Conservation (phyloP, 2,797 vertebrate species). For the Macropodus opercularis region DNA sequence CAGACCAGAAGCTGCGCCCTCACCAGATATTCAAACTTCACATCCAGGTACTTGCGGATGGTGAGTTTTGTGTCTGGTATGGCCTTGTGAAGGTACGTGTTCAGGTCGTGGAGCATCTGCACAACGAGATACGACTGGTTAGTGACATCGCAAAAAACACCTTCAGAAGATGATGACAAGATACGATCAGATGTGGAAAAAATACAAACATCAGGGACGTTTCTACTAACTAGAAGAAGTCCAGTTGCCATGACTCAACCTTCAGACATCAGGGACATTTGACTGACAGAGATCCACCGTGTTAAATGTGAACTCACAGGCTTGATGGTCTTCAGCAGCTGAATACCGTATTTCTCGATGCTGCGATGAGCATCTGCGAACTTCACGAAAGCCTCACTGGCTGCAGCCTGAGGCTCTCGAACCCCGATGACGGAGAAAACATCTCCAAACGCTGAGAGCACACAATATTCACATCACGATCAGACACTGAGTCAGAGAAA, state of each 20-base stretch:
- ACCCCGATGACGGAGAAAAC: conserved; percentile 98
- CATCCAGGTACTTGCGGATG: conserved; percentile 98
- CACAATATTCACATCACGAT: neutral
- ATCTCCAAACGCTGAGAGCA: conserved; percentile 91
- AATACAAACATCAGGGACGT: too few species aligned
- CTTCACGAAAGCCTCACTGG: conserved; percentile 97
- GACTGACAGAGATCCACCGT: too few species aligned
- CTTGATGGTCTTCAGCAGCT: conserved; percentile 96
- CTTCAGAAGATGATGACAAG: too few species aligned
- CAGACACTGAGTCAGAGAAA: neutral
- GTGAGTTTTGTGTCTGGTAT: conserved; percentile 98
- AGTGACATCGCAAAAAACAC: neutral
- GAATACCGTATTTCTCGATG: conserved; percentile 97
- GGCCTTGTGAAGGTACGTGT: conserved; percentile 97
- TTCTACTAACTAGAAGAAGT: too few species aligned
- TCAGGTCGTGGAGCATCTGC: conserved; percentile 98
- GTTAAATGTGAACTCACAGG: conserved; percentile 90
- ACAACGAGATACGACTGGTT: neutral
- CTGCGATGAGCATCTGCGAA: conserved; percentile 97
- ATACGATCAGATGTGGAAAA: too few species aligned
- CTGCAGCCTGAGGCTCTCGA: conserved; percentile 93
- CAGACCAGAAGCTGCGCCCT: conserved; percentile 40
- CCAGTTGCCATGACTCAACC: too few species aligned
- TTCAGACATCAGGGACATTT: too few species aligned
- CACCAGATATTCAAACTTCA: conserved; percentile 99